A percentile compares a stretch with the other conserved stretches of the same genome.
Conservation (phyloP, 1,140 invertebrate species). For the Cyclargus thomasi region DNA sequence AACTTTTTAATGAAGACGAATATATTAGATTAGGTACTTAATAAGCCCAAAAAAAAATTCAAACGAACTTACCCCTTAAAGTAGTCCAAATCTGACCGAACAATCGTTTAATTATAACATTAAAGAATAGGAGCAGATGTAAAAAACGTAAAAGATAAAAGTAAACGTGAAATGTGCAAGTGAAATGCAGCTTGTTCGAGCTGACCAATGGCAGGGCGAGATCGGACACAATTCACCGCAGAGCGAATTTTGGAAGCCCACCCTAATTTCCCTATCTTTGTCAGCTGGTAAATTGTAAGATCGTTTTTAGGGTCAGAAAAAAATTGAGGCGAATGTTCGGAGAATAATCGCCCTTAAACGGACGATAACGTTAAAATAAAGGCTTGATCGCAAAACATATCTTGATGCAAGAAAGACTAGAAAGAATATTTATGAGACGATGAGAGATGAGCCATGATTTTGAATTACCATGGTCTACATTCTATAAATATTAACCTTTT, state of each 20-base stretch:
- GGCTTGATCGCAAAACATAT: too few species aligned
- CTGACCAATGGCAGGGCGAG: conserved; percentile 44
- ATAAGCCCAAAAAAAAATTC: neutral
- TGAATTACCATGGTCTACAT: too few species aligned
- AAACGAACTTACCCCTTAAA: neutral
- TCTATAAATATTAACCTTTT: too few species aligned
- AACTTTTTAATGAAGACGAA: neutral
- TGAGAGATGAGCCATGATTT: too few species aligned
- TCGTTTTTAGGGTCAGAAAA: neutral
- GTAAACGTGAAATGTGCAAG: conserved; percentile 51
- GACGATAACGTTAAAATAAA: too few species aligned
- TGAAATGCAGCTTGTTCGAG: conserved; percentile 54
- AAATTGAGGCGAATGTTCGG: neutral
- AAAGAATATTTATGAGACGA: too few species aligned
- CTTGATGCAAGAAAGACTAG: too few species aligned
- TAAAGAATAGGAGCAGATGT: conserved; percentile 46
- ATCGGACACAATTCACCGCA: conserved; percentile 43
- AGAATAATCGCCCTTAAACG: too few species aligned
- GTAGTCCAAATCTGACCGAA: neutral
- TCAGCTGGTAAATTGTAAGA: conserved; percentile 13
- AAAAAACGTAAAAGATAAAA: conserved; percentile 35
- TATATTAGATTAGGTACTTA: neutral
- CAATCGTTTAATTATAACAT: conserved; percentile 20
- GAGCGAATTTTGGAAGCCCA: conserved; percentile 35
- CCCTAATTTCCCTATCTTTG: conserved; percentile 23